These are phyloP conservation scores for Brenthis ino DNA, from an alignment of 2,888 invertebrate genomes.

Conservation along the genomic window DNA sequence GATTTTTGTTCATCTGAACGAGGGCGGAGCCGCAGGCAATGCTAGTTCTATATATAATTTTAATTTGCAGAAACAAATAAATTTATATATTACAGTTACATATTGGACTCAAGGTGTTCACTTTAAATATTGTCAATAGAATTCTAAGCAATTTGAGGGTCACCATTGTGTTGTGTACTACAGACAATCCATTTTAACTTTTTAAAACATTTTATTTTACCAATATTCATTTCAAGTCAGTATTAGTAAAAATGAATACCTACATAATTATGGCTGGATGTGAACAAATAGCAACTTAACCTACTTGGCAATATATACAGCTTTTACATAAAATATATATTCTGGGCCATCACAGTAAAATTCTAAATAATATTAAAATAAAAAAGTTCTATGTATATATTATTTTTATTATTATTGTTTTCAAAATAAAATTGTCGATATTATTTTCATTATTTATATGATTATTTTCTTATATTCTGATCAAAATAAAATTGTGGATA, in stretches of 20 bases:
- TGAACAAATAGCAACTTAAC: constrained; percentile 1
- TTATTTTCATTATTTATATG: neutral
- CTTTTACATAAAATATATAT: neutral
- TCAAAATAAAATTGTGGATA: constrained; percentile 4
- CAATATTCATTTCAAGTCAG: constrained; percentile 4
- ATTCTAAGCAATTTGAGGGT: too few relatives aligned
- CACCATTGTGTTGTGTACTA: too few relatives aligned
- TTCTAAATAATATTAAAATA: constrained; percentile 7
- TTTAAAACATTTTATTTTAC: constrained; percentile 7
- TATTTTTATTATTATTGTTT: constrained; percentile 2
- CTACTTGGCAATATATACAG: constrained; percentile 9
- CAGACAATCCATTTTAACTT: neutral
- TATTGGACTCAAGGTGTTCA: too few relatives aligned
- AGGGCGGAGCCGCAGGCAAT: too few relatives aligned
- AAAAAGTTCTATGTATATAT: neutral
- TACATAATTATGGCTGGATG: neutral
- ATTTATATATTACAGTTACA: too few relatives aligned
- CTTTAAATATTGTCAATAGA: too few relatives aligned
- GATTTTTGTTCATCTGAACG: too few relatives aligned
- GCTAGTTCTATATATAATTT: too few relatives aligned
- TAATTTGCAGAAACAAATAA: too few relatives aligned
- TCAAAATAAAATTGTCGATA: constrained; percentile 2
- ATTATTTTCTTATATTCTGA: constrained; percentile 3
- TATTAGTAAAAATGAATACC: neutral
- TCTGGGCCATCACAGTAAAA: neutral